phyloP scores from a whole-genome alignment of 2,113 vertebrate genomes.

The Pygoscelis antarcticus region DNA sequence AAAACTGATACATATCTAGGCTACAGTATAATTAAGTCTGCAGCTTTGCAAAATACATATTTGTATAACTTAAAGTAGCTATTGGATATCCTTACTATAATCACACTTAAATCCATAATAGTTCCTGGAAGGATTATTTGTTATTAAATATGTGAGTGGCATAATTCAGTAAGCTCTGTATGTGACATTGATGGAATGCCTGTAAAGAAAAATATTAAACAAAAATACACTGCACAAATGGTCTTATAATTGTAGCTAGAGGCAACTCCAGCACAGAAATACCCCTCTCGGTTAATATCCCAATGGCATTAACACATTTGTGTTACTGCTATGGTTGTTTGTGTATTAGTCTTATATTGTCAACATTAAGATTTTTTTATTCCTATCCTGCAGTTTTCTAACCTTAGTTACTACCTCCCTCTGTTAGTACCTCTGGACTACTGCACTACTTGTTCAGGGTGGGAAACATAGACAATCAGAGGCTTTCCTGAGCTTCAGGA shows the following conservation, averaged over 20 bases:
- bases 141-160: constrained; percentile 44
- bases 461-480: background rate
- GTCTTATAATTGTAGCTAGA: constrained; percentile 31
- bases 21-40: background rate
- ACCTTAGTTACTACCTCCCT: background rate
- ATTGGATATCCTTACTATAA: constrained; percentile 12
- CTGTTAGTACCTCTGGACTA: background rate
- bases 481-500: background rate
- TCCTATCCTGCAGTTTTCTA: background rate
- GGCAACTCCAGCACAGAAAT: constrained; percentile 20
- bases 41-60: constrained; percentile 11
- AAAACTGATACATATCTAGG: background rate
- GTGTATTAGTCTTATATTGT: background rate
- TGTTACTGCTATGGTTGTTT: background rate
- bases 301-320: background rate
- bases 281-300: background rate
- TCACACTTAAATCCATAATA: constrained; percentile 36
- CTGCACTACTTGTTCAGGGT: background rate
- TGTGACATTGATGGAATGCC: background rate
- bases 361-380: background rate
- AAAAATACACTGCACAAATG: constrained; percentile 34
- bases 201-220: constrained; percentile 24
- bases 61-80: constrained; percentile 30
- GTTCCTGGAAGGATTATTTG: constrained; percentile 41
- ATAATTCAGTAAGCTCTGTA: constrained; percentile 38